phyloP scores from a whole-genome alignment of 2,888 invertebrate genomes.

The Anticlea derivata region DNA sequence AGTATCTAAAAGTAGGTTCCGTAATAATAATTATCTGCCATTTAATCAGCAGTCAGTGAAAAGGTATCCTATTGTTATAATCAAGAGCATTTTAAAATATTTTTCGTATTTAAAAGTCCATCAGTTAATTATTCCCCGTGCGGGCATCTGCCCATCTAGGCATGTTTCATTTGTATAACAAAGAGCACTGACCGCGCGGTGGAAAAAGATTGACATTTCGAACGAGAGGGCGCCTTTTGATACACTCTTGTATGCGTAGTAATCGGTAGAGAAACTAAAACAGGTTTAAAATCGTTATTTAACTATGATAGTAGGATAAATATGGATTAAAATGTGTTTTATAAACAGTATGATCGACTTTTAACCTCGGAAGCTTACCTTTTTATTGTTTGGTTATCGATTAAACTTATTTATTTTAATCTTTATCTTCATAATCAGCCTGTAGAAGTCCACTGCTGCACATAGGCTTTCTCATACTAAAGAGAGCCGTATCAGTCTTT shows the following conservation, averaged over 20 bases:
- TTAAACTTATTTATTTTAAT: no score
- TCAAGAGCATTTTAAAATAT: slow-evolving; percentile 16
- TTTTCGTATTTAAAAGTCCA: slow-evolving; percentile 45
- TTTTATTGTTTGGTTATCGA: background rate
- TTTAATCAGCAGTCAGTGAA: background rate
- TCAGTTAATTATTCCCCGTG: slow-evolving; percentile 67
- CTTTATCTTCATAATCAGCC: no score
- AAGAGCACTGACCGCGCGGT: slow-evolving; percentile 61
- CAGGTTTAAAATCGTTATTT: slow-evolving; percentile 2
- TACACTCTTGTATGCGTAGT: slow-evolving; percentile 7
- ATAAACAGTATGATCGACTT: background rate
- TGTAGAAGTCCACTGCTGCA: no score
- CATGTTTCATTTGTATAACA: slow-evolving; percentile 75
- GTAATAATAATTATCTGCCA: background rate
- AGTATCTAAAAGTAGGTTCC: background rate
- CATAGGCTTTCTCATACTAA: no score
- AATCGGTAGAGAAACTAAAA: slow-evolving; percentile 8
- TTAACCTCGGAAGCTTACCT: background rate
- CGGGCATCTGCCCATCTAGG: slow-evolving; percentile 57
- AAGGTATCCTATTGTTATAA: slow-evolving; percentile 1
- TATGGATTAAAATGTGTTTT: background rate
- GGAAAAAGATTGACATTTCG: slow-evolving; percentile 68
- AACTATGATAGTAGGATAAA: background rate
- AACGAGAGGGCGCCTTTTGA: slow-evolving; percentile 26
- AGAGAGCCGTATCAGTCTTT: no score